Evolutionary conservation across 2,113 vertebrate species (phyloP).

Genomic region (Agelaius tricolor): DNA sequence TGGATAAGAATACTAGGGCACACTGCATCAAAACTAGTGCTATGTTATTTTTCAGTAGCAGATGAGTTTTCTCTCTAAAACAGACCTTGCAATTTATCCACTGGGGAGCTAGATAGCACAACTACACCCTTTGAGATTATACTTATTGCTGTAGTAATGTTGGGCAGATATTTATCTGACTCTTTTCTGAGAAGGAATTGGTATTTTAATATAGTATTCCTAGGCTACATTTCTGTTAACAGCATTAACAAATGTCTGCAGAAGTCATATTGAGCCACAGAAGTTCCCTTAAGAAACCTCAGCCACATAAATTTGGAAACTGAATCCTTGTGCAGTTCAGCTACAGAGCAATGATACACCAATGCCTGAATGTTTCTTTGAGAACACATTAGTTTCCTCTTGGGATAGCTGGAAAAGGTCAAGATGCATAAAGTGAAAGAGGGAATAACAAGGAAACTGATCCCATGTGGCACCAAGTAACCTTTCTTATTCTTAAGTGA

Average conservation of each 20-base stretch:
- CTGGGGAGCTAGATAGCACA: neutral
- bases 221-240: neutral
- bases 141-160: neutral
- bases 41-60: neutral
- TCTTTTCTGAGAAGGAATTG: neutral
- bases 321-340: neutral
- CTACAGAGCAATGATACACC: neutral
- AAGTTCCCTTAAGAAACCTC: neutral
- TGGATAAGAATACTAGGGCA: neutral
- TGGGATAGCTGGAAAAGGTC: conserved; percentile 27
- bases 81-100: neutral
- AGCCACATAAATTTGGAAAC: neutral
- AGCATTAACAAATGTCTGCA: neutral
- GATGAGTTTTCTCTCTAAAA: neutral
- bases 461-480: neutral
- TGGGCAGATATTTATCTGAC: neutral
- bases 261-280: neutral
- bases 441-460: conserved; percentile 11
- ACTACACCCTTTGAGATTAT: neutral
- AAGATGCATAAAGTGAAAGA: conserved; percentile 6
- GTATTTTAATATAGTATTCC: neutral
- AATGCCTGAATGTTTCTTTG: neutral
- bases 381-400: neutral
- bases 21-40: neutral
- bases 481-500: conserved; percentile 6